Percentiles rank a stretch among this genome's conserved stretches.
phyloP scores from a whole-genome alignment of 53 echinoderm and acorn worm species.

The Echinometra lucunter region DNA sequence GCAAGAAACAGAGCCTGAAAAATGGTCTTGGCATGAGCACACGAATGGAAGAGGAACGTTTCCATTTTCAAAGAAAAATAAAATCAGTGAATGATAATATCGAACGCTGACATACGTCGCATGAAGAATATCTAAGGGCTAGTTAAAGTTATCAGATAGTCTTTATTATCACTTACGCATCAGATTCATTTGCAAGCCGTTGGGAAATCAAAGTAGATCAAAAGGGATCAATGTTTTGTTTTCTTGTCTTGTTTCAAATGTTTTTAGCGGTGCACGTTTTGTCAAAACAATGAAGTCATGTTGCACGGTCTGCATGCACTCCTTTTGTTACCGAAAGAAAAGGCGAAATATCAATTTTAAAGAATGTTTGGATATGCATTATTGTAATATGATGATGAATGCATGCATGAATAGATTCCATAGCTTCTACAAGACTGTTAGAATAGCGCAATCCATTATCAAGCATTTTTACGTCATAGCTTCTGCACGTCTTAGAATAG shows the following conservation, averaged over 20 bases:
- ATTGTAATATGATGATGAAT: not conserved
- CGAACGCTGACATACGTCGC: not conserved
- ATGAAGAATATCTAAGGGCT: not conserved
- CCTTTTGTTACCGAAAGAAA: not conserved
- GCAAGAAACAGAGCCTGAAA: not conserved
- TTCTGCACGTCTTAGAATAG: conserved; percentile 29
- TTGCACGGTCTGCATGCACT: conserved; percentile 4
- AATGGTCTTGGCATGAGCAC: not conserved
- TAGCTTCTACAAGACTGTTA: conserved; percentile 5
- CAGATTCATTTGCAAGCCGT: not conserved
- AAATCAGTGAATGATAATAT: not conserved
- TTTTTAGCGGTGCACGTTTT: not conserved
- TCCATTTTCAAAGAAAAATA: not conserved
- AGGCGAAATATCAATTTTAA: not conserved
- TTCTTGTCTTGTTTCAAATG: not conserved
- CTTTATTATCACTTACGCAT: not conserved
- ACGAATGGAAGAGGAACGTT: not conserved
- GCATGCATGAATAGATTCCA: conserved; percentile 1
- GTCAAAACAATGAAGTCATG: not conserved
- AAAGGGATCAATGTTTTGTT: not conserved
- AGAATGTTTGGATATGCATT: not conserved
- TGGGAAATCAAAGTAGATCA: not conserved
- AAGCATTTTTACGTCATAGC: not conserved
- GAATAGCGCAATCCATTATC: conserved; percentile 21
- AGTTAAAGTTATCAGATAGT: not conserved